Evolutionary conservation across 2,888 invertebrate species (phyloP).

Genomic region (Agriopis marginaria): DNA sequence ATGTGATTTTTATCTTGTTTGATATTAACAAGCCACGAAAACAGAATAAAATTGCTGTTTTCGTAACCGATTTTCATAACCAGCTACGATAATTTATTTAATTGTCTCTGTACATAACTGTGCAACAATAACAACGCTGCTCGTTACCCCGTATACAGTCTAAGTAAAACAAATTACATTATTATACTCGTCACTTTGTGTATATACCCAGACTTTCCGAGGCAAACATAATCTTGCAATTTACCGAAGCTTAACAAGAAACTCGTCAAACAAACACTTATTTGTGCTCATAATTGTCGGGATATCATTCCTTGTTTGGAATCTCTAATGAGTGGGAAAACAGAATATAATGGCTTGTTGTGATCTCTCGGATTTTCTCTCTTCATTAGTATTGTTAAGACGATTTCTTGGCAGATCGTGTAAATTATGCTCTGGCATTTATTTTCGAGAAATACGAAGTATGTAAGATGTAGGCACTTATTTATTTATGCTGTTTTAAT

Average conservation of each 20-base stretch:
- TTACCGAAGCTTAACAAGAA: conserved; percentile 22
- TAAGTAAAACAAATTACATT: background rate
- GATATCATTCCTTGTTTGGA: conserved; percentile 35
- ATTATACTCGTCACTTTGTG: background rate
- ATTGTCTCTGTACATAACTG: no score
- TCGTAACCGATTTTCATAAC: no score
- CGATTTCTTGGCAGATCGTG: conserved; percentile 13
- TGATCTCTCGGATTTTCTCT: conserved; percentile 22
- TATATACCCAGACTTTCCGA: background rate
- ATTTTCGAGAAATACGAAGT: conserved; percentile 3
- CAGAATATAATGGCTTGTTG: conserved; percentile 31
- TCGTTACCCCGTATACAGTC: background rate
- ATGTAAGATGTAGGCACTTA: no score
- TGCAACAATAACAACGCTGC: no score
- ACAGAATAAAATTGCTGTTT: no score
- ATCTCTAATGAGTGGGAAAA: conserved; percentile 33
- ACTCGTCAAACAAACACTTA: conserved; percentile 24
- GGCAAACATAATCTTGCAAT: conserved; percentile 14
- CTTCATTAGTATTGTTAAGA: conserved; percentile 27
- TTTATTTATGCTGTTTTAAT: background rate
- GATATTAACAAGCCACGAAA: no score
- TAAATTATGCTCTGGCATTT: conserved; percentile 14
- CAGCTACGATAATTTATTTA: no score
- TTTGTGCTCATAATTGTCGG: conserved; percentile 34
- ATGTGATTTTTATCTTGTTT: no score